phyloP scores from a whole-genome alignment of 53 echinoderm and acorn worm species.

The Apostichopus leukothele region DNA sequence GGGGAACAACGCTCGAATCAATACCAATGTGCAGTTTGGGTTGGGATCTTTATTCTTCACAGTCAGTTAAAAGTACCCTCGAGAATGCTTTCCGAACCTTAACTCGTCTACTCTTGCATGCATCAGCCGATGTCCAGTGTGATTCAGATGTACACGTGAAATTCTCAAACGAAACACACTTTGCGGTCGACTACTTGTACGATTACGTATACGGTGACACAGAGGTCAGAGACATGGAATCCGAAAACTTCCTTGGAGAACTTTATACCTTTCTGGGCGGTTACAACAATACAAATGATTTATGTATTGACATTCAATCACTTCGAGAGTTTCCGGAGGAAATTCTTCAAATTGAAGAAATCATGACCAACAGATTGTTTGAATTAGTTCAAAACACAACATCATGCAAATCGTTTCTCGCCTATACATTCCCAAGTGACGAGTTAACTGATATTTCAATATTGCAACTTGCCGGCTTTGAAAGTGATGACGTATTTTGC shows the following conservation, averaged over 20 bases:
- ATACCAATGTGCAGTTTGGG: slow-evolving; percentile 12
- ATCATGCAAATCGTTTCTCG: background rate
- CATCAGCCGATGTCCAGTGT: background rate
- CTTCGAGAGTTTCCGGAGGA: background rate
- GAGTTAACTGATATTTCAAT: background rate
- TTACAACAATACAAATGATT: background rate
- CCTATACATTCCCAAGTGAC: background rate
- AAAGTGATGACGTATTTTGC: slow-evolving; percentile 2
- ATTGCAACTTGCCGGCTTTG: slow-evolving; percentile 5
- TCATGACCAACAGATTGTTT: slow-evolving; percentile 18
- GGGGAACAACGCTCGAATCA: background rate
- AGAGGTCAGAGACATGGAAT: background rate
- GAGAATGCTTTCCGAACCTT: slow-evolving; percentile 15
- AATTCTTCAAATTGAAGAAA: background rate
- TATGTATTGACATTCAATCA: background rate
- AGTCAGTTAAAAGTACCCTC: background rate
- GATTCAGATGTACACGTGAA: background rate
- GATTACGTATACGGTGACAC: background rate
- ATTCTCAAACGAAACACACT: background rate
- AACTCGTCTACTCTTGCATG: background rate
- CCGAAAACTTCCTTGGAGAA: background rate
- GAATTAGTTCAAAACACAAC: slow-evolving; percentile 2
- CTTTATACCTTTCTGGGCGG: slow-evolving; percentile 21
- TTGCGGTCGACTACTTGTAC: background rate
- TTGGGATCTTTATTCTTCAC: slow-evolving; percentile 18